Evolutionary conservation across 2,113 vertebrate species (phyloP), one percentile per base, ranked within the genome.

Genomic region (Clarias batrachus): DNA sequence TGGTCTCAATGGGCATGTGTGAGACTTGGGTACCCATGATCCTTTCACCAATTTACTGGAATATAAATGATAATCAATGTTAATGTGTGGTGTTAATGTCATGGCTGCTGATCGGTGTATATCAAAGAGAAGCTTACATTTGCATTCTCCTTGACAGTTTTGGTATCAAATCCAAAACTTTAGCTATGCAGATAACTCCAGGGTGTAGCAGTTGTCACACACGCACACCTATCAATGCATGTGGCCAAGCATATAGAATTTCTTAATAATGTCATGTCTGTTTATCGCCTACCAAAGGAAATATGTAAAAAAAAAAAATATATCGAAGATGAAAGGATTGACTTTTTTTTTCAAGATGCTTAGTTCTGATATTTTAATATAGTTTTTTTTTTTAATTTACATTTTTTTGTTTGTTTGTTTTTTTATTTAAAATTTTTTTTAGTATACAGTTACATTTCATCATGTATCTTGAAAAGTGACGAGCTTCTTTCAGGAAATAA

Each of bases 311-410:
- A 21, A 5, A 21, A 19, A 21, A 19, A 3, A 21, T 1, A 66
- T n/a, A 63, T n/a, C 3, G 0, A 65, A 9, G 23, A 2, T 7
- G 9, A 8, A 63, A 2, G 8, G 7, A 63, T 0, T 25, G 0
- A 63, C 23, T 63, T 63, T 63, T 63, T 63, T 63, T 25, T 10
- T 63, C 23, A 3, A 65, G 12, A n/a, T n/a, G 63, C n/a, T 0
- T 21, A 23, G 11, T 65, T 65, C 23, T n/a, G 21, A 63, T 25
- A 63, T 41, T 41, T 41, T 6, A 41, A 41, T 41, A 41, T 41
- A 41, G 41, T 41, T 41, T 48, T 48, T 7, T 48, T 7, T 48
- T 48, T 48, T 48, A 41, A 33, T 33, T 33, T 33, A 33, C 30
- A 33, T 33, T 33, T 33, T 33, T 33, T 33, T 33, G 30, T 33